These are phyloP conservation scores for Chaetodon trifascialis DNA, from an alignment of 2,113 vertebrate species.

Conservation along the genomic window DNA sequence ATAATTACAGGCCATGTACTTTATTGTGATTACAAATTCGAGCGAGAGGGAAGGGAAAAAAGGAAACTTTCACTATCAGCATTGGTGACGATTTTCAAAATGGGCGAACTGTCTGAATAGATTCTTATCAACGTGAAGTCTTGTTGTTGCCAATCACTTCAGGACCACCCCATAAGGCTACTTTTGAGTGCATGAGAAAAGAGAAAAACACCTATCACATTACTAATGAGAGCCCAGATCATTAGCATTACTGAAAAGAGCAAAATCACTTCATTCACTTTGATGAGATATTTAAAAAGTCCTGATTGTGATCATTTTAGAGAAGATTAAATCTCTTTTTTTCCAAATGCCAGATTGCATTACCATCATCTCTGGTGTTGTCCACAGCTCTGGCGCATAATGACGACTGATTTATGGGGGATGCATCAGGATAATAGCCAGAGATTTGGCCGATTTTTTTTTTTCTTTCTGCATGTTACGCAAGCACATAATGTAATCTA, in stretches of 20 bases:
- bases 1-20: slow-evolving; percentile 76
- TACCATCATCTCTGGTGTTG: slow-evolving; percentile 60
- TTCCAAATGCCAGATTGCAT: slow-evolving; percentile 70
- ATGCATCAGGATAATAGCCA: slow-evolving; percentile 65
- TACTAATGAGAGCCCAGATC: slow-evolving; percentile 77
- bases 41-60: slow-evolving; percentile 16
- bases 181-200: slow-evolving; percentile 41
- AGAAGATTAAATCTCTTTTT: slow-evolving; percentile 68
- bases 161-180: slow-evolving; percentile 48
- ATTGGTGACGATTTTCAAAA: slow-evolving; percentile 35
- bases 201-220: slow-evolving; percentile 72
- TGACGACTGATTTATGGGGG: slow-evolving; percentile 72
- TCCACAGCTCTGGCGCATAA: slow-evolving; percentile 58
- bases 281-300: slow-evolving; percentile 79
- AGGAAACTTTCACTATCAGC: slow-evolving; percentile 15
- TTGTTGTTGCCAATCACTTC: slow-evolving; percentile 63
- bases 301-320: slow-evolving; percentile 78
- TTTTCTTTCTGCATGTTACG: slow-evolving; percentile 49
- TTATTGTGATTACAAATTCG: slow-evolving; percentile 82
- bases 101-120: slow-evolving; percentile 32
- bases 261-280: slow-evolving; percentile 74
- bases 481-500: slow-evolving; percentile 70
- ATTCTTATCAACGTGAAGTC: slow-evolving; percentile 38
- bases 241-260: slow-evolving; percentile 81
- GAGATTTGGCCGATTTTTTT: slow-evolving; percentile 51